Evolutionary conservation across 2,888 invertebrate genomes (phyloP).

Genomic region (Leptopilina syphax): DNA sequence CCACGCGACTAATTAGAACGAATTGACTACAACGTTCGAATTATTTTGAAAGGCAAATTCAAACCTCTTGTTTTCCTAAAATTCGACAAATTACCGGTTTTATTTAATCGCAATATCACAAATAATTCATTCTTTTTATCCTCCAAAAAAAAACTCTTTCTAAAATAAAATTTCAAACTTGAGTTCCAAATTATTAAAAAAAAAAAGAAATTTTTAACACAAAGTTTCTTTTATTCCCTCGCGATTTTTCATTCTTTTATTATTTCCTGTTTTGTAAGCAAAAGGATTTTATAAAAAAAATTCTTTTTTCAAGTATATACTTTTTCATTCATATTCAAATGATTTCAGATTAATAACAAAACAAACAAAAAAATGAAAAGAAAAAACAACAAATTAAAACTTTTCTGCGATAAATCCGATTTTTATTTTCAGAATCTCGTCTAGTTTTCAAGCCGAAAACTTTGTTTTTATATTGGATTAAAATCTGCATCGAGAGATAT

Average conservation of each 20-base stretch:
- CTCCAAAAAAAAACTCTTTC: too few relatives aligned
- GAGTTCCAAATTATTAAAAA: neutral
- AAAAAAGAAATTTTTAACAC: too few relatives aligned
- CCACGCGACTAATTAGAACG: conserved; percentile 63
- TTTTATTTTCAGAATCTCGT: conserved; percentile 17
- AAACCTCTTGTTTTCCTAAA: conserved; percentile 38
- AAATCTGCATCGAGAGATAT: conserved; percentile 20
- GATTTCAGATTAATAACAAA: neutral
- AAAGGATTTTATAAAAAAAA: neutral
- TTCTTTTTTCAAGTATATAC: neutral
- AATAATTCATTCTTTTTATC: neutral
- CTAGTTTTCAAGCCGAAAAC: conserved; percentile 24
- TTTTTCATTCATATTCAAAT: neutral
- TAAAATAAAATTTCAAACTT: neutral
- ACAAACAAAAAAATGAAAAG: too few relatives aligned
- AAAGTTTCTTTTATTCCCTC: neutral
- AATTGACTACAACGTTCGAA: conserved; percentile 60
- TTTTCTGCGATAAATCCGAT: conserved; percentile 14
- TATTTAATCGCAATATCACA: neutral
- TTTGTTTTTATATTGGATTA: conserved; percentile 34
- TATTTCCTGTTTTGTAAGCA: neutral
- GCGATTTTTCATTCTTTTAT: conserved; percentile 20
- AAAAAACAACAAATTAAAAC: conserved; percentile 9
- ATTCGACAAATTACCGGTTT: conserved; percentile 26
- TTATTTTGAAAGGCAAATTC: conserved; percentile 64